Evolutionary conservation across 2,113 vertebrate genomes (phyloP), one percentile per base, ranked within the genome.

Genomic region (Indri indri): DNA sequence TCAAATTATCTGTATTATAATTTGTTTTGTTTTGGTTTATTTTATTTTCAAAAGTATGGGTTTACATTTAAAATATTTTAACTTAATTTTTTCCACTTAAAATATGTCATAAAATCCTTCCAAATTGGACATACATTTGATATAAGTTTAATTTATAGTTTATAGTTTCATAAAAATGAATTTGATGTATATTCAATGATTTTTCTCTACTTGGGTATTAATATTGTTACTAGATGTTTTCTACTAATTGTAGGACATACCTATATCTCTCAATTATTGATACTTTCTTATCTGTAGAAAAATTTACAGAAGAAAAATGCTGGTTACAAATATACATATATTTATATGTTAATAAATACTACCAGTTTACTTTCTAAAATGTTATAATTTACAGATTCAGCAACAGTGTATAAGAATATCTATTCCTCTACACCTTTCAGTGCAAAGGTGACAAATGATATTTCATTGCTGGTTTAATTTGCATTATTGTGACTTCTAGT

Each of bases 301-400:
- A 90, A 37, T 32, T 59, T 30, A 68, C 2, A n/a, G n/a, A 94
- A 92, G 61, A 90, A 63, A 88, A 93, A 59, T 71, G 6, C 27
- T 87, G 2, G 2, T 63, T 90, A 34, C 34, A 70, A 59, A 68
- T 54, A 32, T 23, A 63, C 0, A 71, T n/a, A 63, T 22, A 71
- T 47, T 87, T 66, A 88, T 59, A 84, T 71, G 86, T 97, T 70
- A 88, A 77, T 74, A 88, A 93, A 42, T 52, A 32, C 6, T 83
- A 20, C 18, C 30, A 61, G 13, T 61, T 42, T 86, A 4, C 20
- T 57, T 84, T 89, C 50, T 92, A 65, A 90, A 68, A 71, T 87
- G 45, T 83, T n/a, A 45, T 76, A 63, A 90, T 65, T 50, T 88
- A 77, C 25, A 54, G 9, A 54, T 8, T 40, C 20, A 70, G 25